Conservation (phyloP, 2,113 vertebrate species). For the Anseranas semipalmata region DNA sequence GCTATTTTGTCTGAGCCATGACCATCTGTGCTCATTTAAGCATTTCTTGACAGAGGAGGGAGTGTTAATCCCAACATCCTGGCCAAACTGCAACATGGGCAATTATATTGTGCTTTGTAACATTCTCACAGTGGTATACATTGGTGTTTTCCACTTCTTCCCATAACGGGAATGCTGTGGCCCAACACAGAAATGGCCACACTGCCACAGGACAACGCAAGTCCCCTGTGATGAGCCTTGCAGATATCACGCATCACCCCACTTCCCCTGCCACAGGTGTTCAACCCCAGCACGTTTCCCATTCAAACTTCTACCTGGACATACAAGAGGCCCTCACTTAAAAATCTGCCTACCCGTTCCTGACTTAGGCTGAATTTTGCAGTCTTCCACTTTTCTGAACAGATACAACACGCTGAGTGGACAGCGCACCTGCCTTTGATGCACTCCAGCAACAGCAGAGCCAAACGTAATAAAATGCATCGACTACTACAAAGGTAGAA, state of each 20-base stretch:
- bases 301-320: neutral
- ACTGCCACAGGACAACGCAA: neutral
- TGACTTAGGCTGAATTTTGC: neutral
- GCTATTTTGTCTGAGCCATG: neutral
- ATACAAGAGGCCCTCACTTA: neutral
- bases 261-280: neutral
- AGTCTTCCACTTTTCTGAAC: neutral
- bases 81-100: neutral
- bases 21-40: slow-evolving; percentile 63
- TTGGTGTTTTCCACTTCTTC: neutral
- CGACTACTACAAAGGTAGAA: slow-evolving; percentile 30
- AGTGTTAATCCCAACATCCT: slow-evolving; percentile 25
- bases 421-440: neutral
- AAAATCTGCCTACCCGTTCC: neutral
- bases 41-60: slow-evolving; percentile 32
- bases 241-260: accelerated
- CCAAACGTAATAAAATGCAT: neutral
- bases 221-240: neutral
- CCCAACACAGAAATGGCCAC: neutral
- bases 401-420: neutral
- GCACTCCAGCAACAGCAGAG: neutral
- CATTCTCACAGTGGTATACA: neutral
- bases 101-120: neutral
- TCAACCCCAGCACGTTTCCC: accelerated
- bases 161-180: neutral